Percentiles rank a stretch among this genome's conserved stretches.
These are phyloP conservation scores for Proteles cristata DNA, from an alignment of 2,113 vertebrate genomes.

Conservation along the genomic window DNA sequence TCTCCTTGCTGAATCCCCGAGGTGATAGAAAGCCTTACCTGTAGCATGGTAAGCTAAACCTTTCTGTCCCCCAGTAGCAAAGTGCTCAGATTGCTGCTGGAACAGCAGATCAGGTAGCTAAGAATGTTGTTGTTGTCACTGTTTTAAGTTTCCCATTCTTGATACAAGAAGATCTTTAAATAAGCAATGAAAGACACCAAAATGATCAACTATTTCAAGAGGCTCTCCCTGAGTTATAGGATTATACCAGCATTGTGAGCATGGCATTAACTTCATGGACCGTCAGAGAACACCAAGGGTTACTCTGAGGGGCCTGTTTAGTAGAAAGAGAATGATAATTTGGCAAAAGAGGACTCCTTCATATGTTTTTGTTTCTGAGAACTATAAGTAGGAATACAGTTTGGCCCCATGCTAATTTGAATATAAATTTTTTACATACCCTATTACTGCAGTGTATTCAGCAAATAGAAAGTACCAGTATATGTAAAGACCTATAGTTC, in stretches of 20 bases:
- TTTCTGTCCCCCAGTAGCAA: neutral
- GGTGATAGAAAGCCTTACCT: neutral
- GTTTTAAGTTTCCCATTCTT: neutral
- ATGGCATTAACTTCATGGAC: neutral
- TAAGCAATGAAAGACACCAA: neutral
- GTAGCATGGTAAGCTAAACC: neutral
- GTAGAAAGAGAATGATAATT: neutral
- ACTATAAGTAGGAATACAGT: neutral
- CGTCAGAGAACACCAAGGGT: neutral
- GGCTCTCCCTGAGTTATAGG: neutral
- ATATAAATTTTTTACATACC: slow-evolving; percentile 3
- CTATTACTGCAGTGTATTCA: neutral
- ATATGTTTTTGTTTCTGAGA: neutral
- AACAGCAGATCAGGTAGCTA: neutral
- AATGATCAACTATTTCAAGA: neutral
- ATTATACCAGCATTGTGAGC: neutral
- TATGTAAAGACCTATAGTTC: neutral
- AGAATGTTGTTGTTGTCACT: neutral
- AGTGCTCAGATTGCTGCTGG: neutral
- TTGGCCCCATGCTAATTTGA: neutral
- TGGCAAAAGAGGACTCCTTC: neutral
- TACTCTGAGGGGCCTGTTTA: neutral
- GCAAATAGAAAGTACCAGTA: neutral
- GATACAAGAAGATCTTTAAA: neutral
- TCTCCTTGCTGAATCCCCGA: neutral